Conservation (phyloP, 92 coral and sea anemone genomes). For the Palythoa caribaeorum region DNA sequence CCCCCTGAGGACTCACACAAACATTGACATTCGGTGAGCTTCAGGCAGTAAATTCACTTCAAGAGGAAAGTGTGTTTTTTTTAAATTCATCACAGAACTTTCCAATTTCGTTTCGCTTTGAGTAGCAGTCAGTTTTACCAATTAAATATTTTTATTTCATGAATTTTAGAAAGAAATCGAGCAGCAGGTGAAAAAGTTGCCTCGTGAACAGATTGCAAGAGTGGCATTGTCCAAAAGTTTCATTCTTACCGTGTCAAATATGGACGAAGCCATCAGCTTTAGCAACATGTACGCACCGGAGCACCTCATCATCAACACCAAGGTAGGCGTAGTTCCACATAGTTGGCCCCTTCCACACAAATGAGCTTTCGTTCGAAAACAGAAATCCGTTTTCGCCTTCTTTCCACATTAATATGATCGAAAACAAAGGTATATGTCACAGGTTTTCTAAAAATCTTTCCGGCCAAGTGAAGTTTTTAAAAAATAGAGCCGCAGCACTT, state of each 20-base stretch:
- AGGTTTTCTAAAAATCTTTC: too few relatives aligned
- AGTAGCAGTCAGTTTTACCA: not conserved
- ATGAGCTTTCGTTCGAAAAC: not conserved
- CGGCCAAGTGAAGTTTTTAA: too few relatives aligned
- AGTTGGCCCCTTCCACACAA: not conserved
- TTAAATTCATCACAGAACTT: too few relatives aligned
- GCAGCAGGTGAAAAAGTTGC: constrained; percentile 53
- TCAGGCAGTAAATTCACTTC: too few relatives aligned
- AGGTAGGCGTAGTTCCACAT: not conserved
- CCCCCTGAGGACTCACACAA: too few relatives aligned
- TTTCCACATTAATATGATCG: too few relatives aligned
- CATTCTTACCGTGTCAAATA: constrained; percentile 34
- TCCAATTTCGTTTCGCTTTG: not conserved
- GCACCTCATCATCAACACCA: constrained; percentile 63
- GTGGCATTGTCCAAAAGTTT: constrained; percentile 60
- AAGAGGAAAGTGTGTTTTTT: too few relatives aligned
- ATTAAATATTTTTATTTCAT: not conserved
- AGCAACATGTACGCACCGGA: constrained; percentile 71
- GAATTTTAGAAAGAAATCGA: constrained; percentile 49
- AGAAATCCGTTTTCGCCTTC: too few relatives aligned
- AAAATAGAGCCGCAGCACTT: too few relatives aligned
- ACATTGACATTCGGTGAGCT: too few relatives aligned
- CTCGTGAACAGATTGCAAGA: constrained; percentile 63
- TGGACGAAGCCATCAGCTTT: constrained; percentile 57
- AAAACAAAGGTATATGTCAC: too few relatives aligned